phyloP scores from a whole-genome alignment of 2,797 vertebrate genomes.

The Enteromius afrohamiltoni region DNA sequence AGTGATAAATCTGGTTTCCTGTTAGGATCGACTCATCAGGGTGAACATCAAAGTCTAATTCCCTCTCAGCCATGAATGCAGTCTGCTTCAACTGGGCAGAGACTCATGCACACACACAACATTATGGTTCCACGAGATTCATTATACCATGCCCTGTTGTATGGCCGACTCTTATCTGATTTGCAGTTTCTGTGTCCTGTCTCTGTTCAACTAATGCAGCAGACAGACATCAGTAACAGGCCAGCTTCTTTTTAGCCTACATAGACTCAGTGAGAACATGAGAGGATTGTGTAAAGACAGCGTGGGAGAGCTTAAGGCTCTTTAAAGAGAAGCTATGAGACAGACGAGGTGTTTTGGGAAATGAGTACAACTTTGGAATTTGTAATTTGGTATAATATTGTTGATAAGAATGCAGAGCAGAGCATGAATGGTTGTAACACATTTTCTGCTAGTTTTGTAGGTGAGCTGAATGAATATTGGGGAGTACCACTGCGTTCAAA shows the following conservation, averaged over 20 bases:
- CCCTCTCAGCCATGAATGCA: constrained; percentile 38
- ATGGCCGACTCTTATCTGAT: constrained; percentile 39
- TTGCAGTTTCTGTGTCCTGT: constrained; percentile 43
- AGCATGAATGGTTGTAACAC: background rate
- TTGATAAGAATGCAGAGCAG: constrained; percentile 5
- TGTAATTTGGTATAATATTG: constrained; percentile 7
- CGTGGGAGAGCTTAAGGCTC: constrained; percentile 42
- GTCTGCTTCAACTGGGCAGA: constrained; percentile 38
- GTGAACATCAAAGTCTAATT: constrained; percentile 51
- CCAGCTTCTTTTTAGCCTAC: constrained; percentile 29
- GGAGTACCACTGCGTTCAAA: background rate
- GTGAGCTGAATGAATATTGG: background rate
- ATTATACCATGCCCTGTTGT: constrained; percentile 30
- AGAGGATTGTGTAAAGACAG: constrained; percentile 44
- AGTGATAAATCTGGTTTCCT: constrained; percentile 53
- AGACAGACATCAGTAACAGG: constrained; percentile 49
- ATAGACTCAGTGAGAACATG: constrained; percentile 28
- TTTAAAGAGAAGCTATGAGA: constrained; percentile 13
- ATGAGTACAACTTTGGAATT: background rate
- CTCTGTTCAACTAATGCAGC: constrained; percentile 43
- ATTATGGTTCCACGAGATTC: constrained; percentile 27
- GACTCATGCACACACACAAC: constrained; percentile 18
- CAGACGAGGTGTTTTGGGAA: constrained; percentile 16
- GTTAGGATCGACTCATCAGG: constrained; percentile 45
- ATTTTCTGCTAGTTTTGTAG: background rate